Base-by-base conservation (phyloP, 2,113 vertebrate species). In the Eptesicus fuscus region DNA sequence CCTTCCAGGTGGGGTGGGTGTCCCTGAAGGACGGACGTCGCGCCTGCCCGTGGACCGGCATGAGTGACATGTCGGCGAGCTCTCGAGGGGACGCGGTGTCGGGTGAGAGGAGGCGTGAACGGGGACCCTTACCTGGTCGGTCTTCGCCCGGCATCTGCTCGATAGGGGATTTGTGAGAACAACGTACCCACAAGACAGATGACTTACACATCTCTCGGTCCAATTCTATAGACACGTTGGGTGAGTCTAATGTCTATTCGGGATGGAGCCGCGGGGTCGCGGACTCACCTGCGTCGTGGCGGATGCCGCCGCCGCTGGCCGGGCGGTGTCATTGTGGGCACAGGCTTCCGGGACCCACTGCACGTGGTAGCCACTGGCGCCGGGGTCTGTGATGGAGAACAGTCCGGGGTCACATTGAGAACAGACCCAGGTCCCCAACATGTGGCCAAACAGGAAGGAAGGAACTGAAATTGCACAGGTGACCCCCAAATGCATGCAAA, bases 321-420 rank as follows among this genome's bases (percentile, higher is more conserved):
- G 95, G 79, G 98, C 97, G 5, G 98, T 99, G 88, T 98, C 98
- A 35, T 99, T 99, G 97, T 99, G 98, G 88, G 97, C 96, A 96
- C 99, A 99, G 95, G 98, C 98, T 96, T 99, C 99, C 1, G 98
- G 98, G 40, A 98, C 98, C 99, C 99, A 99, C 95, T 99, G 99
- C 88, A 99, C 99, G 1, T 99, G 99, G 95, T 99, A 99, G 0
- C 98, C 99, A 82, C 97, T 98, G 82, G 98, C 96, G 1, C 96
- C 53, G 25, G 98, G 86, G 96, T 99, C 99, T 99, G 97, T 28
- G 95, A 56, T 0, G 83, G 91, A 80, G 78, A 28, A 42, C 76
- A 77, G 47, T 32, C 30, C 2, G 9, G 6, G 17, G 25, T 35
- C 30, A 5, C 37, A 0, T 2, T 12, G 35, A 11, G 7, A 1